A percentile compares a stretch with the other conserved stretches of the same genome.
Evolutionary conservation across 2,797 vertebrate genomes (phyloP).

Genomic region (Xerus rutilus): DNA sequence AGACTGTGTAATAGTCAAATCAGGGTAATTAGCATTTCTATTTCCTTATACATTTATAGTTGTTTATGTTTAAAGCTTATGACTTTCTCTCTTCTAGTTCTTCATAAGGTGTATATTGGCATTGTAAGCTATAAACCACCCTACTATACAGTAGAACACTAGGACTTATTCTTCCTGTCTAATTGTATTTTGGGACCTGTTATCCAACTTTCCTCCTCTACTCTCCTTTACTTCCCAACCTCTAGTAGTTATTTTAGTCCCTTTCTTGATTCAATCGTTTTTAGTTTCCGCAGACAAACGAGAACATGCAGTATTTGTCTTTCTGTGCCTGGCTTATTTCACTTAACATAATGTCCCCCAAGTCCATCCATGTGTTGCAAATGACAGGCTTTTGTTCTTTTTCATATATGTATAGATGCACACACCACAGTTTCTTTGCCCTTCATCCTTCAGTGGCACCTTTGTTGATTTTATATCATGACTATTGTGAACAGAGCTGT

Average conservation of each 20-base stretch:
- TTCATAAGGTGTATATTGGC: neutral
- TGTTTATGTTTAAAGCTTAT: neutral
- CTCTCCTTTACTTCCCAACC: neutral
- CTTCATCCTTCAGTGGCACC: neutral
- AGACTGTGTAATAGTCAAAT: neutral
- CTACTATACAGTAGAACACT: neutral
- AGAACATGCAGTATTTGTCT: neutral
- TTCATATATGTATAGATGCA: neutral
- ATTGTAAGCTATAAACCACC: neutral
- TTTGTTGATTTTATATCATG: neutral
- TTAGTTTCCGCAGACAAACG: neutral
- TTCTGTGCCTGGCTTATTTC: neutral
- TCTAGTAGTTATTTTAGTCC: no score
- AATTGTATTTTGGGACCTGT: neutral
- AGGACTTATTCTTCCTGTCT: neutral
- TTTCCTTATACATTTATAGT: neutral
- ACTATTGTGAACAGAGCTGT: neutral
- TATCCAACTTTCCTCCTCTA: fast-evolving
- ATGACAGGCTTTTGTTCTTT: neutral
- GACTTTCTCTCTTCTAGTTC: neutral
- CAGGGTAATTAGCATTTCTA: neutral
- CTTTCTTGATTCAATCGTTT: neutral
- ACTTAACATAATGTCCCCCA: neutral
- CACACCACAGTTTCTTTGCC: neutral
- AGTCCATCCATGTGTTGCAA: no score